phyloP scores from a whole-genome alignment of 2,113 vertebrate genomes.

The Zootoca vivipara region DNA sequence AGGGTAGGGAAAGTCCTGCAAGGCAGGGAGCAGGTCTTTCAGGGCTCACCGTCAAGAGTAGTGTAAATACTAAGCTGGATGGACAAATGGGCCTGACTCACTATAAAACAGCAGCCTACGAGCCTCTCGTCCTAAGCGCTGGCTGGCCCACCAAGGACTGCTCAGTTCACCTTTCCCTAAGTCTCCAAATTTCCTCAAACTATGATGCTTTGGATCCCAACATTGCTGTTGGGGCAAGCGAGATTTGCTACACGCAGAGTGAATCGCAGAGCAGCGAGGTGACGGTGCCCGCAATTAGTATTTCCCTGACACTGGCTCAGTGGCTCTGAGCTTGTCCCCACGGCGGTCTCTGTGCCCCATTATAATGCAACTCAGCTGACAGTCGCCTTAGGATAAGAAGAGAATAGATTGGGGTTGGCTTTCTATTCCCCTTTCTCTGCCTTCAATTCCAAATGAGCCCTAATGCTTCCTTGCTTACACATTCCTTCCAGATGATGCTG shows the following conservation, averaged over 20 bases:
- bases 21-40: no score
- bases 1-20: no score
- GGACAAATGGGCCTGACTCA: no score
- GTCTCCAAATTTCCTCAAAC: neutral
- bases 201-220: neutral
- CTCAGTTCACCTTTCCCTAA: neutral
- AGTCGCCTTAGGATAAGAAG: neutral
- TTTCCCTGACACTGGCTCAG: neutral
- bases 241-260: accelerated
- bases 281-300: accelerated
- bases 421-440: neutral
- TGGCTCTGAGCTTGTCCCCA: accelerated
- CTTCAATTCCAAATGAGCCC: neutral
- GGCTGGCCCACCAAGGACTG: neutral
- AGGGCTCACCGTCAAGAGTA: no score
- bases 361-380: accelerated
- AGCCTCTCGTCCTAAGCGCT: neutral
- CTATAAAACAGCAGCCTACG: no score
- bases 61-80: no score
- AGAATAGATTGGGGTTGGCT: accelerated
- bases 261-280: neutral
- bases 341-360: neutral
- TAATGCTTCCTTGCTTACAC: conserved; percentile 40
- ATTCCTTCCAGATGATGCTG: conserved; percentile 3
- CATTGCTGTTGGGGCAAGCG: neutral